A percentile compares a stretch with the other conserved stretches of the same genome.
phyloP scores from a whole-genome alignment of 2,888 invertebrate genomes.

The Coleophora flavipennella region DNA sequence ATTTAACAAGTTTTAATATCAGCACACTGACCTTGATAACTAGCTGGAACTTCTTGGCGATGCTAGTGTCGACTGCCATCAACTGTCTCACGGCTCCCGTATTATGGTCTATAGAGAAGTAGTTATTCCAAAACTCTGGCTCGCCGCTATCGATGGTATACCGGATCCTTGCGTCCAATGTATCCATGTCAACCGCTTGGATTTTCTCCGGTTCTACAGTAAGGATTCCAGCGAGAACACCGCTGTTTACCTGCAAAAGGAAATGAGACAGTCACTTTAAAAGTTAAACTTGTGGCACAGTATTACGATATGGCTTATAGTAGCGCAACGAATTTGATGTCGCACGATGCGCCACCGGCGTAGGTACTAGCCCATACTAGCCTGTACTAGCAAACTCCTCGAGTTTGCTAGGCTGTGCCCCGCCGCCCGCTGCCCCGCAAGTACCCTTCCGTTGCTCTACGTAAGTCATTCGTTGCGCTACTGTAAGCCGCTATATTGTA shows the following conservation, averaged over 20 bases:
- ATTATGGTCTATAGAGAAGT: constrained; percentile 86
- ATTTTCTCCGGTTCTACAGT: constrained; percentile 90
- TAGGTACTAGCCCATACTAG: no score
- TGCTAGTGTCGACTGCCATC: constrained; percentile 84
- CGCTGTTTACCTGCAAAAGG: constrained; percentile 78
- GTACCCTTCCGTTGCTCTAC: no score
- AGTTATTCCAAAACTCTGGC: constrained; percentile 83
- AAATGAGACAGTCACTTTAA: not conserved
- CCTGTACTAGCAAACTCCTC: no score
- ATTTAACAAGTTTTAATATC: not conserved
- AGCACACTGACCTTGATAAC: constrained; percentile 78
- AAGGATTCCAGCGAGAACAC: constrained; percentile 86
- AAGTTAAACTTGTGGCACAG: no score
- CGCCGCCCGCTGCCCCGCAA: no score
- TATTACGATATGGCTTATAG: no score
- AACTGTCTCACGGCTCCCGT: constrained; percentile 88
- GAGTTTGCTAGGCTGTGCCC: no score
- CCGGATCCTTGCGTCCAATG: constrained; percentile 85
- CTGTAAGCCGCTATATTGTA: no score
- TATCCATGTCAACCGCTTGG: constrained; percentile 92
- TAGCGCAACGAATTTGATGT: no score
- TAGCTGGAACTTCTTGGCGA: constrained; percentile 84
- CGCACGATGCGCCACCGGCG: no score
- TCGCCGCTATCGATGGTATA: constrained; percentile 88
- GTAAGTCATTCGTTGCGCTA: no score